These are phyloP conservation scores for Polypedilum pembai DNA, from an alignment of 1,140 invertebrate genomes.

Conservation along the genomic window DNA sequence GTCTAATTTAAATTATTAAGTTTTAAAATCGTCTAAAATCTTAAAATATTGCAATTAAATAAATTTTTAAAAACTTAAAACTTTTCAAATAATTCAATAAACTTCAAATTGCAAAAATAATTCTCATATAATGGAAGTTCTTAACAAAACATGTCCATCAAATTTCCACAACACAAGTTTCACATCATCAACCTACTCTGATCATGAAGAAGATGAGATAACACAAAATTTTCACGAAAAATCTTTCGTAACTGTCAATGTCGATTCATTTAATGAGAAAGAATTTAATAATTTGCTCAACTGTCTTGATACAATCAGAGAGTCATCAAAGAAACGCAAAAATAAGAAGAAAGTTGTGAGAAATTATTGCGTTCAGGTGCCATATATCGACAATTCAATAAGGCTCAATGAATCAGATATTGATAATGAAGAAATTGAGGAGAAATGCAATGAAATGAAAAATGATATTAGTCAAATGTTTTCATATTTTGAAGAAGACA, in stretches of 20 bases:
- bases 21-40: too few relatives aligned
- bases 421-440: not conserved
- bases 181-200: too few relatives aligned
- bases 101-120: too few relatives aligned
- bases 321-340: not conserved
- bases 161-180: not conserved
- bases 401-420: not conserved
- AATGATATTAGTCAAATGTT: slow-evolving; percentile 23
- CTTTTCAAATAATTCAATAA: too few relatives aligned
- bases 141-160: not conserved
- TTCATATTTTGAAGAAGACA: slow-evolving; percentile 5
- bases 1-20: too few relatives aligned
- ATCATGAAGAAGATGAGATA: not conserved
- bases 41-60: too few relatives aligned
- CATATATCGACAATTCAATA: slow-evolving; percentile 18
- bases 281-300: slow-evolving; percentile 19
- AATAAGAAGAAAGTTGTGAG: not conserved
- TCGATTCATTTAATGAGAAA: not conserved
- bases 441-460: slow-evolving; percentile 21
- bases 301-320: not conserved
- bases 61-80: too few relatives aligned
- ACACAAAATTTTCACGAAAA: not conserved
- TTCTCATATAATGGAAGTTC: not conserved
- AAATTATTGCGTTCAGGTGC: slow-evolving; percentile 24
- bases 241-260: not conserved